Conservation (phyloP, 2,797 vertebrate species). For the Babyrousa celebensis region DNA sequence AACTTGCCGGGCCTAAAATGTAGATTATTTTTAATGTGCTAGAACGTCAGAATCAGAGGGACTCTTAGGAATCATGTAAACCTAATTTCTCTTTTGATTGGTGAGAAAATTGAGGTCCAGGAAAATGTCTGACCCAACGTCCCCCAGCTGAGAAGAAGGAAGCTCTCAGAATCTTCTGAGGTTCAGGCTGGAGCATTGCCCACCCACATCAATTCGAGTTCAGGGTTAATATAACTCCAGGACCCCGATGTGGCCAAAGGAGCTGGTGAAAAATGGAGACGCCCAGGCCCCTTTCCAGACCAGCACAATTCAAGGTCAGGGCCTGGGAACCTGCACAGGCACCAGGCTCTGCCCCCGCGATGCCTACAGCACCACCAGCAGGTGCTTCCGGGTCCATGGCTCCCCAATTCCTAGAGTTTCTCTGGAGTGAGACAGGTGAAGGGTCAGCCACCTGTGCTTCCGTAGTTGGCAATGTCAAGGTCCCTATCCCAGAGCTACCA, state of each 20-base stretch:
- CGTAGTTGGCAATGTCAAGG: fast-evolving
- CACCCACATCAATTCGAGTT: neutral
- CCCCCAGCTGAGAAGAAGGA: neutral
- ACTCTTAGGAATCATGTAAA: neutral
- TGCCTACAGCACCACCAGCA: neutral
- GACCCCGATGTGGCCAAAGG: fast-evolving
- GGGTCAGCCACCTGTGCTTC: neutral
- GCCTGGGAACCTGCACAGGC: neutral
- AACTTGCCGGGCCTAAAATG: constrained; percentile 39
- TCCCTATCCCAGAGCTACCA: no score
- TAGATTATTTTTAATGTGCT: constrained; percentile 37
- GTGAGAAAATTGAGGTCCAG: constrained; percentile 39
- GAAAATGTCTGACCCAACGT: neutral
- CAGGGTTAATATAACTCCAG: neutral
- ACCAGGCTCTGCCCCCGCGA: neutral
- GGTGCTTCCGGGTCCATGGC: neutral
- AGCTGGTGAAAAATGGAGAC: neutral
- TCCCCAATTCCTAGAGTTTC: neutral
- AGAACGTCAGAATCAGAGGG: constrained; percentile 6
- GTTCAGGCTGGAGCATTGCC: neutral
- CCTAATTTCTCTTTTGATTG: constrained; percentile 13
- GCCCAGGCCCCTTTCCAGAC: neutral
- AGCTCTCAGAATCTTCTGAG: neutral
- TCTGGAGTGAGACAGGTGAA: neutral
- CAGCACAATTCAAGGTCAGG: no score